Percentiles rank a stretch among this genome's conserved stretches.
phyloP scores from a whole-genome alignment of 2,797 vertebrate genomes.

The Hippopotamyrus pictus region DNA sequence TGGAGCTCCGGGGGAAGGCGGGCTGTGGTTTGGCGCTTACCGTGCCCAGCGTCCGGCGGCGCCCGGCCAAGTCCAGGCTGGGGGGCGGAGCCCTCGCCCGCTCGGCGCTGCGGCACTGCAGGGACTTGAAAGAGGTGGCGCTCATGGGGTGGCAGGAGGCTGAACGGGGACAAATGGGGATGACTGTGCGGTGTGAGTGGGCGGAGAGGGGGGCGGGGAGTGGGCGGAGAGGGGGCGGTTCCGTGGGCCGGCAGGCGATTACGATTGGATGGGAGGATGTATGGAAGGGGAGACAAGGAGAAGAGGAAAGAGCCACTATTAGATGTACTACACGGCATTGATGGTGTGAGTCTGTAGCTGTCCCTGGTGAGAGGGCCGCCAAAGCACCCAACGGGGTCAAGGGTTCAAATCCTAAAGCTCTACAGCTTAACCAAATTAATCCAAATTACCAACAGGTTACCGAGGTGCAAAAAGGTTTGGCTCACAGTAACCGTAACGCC shows the following conservation, averaged over 20 bases:
- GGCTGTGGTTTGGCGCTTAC: background rate
- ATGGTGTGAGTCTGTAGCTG: background rate
- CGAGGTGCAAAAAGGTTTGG: background rate
- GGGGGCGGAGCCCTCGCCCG: conserved; percentile 68
- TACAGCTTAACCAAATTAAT: background rate
- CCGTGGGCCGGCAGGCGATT: background rate
- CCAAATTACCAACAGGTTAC: background rate
- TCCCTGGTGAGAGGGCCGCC: background rate
- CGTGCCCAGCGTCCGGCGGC: conserved; percentile 46
- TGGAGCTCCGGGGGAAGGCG: background rate
- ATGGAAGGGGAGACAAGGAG: background rate
- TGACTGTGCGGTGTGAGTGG: conserved; percentile 55
- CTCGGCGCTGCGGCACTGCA: conserved; percentile 68
- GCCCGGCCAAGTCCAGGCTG: conserved; percentile 52
- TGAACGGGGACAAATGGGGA: conserved; percentile 99
- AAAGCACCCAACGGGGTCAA: background rate
- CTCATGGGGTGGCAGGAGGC: conserved; percentile 93
- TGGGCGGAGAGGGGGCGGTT: background rate
- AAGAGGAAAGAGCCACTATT: conserved; percentile 4
- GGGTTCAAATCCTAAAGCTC: background rate
- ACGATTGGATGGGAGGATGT: background rate
- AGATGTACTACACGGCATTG: background rate
- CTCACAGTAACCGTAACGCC: background rate
- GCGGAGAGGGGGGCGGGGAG: background rate
- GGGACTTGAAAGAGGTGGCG: conserved; percentile 79